Evolutionary conservation across 2,797 vertebrate species (phyloP).

Genomic region (Atherinosoma microstoma): DNA sequence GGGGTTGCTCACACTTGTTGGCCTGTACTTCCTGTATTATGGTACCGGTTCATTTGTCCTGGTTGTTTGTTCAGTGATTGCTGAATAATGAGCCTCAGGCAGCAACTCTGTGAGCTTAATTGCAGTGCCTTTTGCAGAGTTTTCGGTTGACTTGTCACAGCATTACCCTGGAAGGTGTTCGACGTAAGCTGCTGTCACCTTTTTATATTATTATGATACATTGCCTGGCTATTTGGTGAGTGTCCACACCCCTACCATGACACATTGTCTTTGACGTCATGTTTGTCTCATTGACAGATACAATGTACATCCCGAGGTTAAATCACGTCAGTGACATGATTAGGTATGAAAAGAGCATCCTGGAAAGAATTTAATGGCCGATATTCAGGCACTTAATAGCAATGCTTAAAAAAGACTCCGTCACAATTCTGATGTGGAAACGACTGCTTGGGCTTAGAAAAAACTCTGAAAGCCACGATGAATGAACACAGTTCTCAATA

Average conservation of each 20-base stretch:
- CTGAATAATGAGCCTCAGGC: constrained; percentile 21
- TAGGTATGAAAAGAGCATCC: not conserved
- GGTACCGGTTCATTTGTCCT: constrained; percentile 20
- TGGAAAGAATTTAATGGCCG: not conserved
- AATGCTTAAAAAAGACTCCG: no score
- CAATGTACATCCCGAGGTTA: not conserved
- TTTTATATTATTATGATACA: constrained; percentile 13
- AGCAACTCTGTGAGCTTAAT: constrained; percentile 1
- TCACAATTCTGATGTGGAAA: not conserved
- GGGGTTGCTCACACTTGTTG: constrained; percentile 7
- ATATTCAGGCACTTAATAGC: not conserved
- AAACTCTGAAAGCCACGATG: not conserved
- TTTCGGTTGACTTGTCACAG: constrained; percentile 36
- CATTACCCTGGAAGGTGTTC: not conserved
- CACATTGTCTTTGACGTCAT: constrained; percentile 4
- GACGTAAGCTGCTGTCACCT: constrained; percentile 20
- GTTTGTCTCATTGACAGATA: not conserved
- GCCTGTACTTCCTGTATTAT: not conserved
- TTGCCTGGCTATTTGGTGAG: constrained; percentile 1
- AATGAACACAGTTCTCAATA: not conserved
- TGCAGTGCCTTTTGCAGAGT: constrained; percentile 13
- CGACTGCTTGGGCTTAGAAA: not conserved
- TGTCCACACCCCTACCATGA: constrained; percentile 1
- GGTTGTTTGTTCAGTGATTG: constrained; percentile 21
- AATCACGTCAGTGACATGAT: not conserved